These are phyloP conservation scores for Brevipalpus yothersi DNA, from an alignment of 1,140 invertebrate species.

Conservation along the genomic window DNA sequence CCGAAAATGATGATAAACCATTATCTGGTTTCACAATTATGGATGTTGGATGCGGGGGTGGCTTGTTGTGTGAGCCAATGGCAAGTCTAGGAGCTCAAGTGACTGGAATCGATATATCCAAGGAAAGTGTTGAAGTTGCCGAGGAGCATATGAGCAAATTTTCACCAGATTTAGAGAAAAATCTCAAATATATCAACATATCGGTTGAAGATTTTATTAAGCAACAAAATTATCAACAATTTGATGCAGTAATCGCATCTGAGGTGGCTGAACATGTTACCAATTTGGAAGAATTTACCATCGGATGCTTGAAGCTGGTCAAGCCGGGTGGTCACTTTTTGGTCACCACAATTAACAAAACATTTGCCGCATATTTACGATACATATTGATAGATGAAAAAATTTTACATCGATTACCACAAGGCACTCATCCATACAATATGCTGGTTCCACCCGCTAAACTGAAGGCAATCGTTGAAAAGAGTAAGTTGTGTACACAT, in stretches of 20 bases:
- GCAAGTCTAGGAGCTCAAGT: constrained; percentile 50
- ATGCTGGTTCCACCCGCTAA: constrained; percentile 62
- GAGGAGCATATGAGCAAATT: background rate
- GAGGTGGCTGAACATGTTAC: constrained; percentile 80
- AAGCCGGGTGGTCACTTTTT: constrained; percentile 62
- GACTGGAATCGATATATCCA: constrained; percentile 54
- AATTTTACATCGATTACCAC: constrained; percentile 39
- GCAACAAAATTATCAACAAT: constrained; percentile 21
- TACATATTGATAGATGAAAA: constrained; percentile 51
- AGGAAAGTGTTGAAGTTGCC: background rate
- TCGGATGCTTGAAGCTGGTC: constrained; percentile 36
- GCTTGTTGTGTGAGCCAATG: constrained; percentile 45
- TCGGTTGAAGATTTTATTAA: constrained; percentile 32
- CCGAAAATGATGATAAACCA: constrained; percentile 22
- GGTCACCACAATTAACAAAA: constrained; percentile 74
- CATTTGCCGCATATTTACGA: constrained; percentile 38
- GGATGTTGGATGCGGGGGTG: constrained; percentile 74
- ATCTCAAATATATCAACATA: constrained; percentile 13
- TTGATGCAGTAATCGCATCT: constrained; percentile 60
- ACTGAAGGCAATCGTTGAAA: constrained; percentile 36
- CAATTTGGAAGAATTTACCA: constrained; percentile 45
- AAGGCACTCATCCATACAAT: constrained; percentile 67
- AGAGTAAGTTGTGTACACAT: constrained; percentile 2
- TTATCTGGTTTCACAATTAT: constrained; percentile 39
- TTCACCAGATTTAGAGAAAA: background rate